These are phyloP conservation scores for Dryas iulia DNA, from an alignment of 1,140 invertebrate genomes.

Conservation along the genomic window DNA sequence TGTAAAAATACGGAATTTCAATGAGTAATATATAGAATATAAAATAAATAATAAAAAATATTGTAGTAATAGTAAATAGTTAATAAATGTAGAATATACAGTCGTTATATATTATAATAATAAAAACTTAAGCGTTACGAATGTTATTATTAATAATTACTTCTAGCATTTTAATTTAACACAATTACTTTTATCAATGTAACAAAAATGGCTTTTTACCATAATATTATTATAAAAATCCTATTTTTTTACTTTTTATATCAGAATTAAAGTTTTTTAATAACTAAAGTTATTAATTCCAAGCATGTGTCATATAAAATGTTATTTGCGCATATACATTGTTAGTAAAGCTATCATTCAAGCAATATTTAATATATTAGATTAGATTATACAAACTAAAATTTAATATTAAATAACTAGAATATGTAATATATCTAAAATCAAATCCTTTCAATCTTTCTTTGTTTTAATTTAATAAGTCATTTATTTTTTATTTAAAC, in stretches of 20 bases:
- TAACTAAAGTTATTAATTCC: too few relatives aligned
- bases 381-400: neutral
- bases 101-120: neutral
- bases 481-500: too few relatives aligned
- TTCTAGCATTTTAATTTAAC: neutral
- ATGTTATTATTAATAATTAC: neutral
- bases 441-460: neutral
- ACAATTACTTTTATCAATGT: neutral
- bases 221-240: neutral
- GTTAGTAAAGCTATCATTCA: slow-evolving; percentile 25
- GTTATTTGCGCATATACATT: slow-evolving; percentile 33
- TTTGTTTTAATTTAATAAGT: too few relatives aligned
- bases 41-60: too few relatives aligned
- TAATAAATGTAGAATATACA: neutral
- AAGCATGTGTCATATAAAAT: neutral
- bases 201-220: neutral
- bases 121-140: neutral
- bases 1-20: neutral
- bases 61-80: neutral
- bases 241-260: neutral
- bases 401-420: too few relatives aligned
- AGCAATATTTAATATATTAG: neutral
- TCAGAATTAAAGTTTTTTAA: neutral
- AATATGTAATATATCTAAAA: neutral
- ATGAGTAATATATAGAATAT: neutral